phyloP scores from a whole-genome alignment of 2,797 vertebrate genomes.

The Etheostoma perlongum region DNA sequence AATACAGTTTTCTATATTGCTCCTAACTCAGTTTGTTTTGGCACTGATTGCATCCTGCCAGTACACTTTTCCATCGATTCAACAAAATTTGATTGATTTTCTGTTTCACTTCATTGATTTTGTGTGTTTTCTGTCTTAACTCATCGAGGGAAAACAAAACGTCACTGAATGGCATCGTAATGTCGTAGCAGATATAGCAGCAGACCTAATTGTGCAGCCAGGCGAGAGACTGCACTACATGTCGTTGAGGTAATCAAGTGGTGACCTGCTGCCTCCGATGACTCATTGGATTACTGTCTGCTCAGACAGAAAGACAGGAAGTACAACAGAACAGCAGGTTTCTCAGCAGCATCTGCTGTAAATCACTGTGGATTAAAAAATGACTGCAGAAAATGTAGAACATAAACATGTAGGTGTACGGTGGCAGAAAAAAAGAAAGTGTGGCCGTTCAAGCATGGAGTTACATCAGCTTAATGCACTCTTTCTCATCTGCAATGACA shows the following conservation, averaged over 20 bases:
- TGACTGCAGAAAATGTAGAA: neutral
- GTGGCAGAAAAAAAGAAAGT: neutral
- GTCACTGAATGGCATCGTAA: neutral
- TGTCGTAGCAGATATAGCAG: neutral
- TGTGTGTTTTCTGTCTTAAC: slow-evolving; percentile 5
- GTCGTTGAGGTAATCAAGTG: slow-evolving; percentile 45
- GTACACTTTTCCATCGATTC: slow-evolving; percentile 12
- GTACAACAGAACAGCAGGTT: slow-evolving; percentile 47
- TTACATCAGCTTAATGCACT: neutral
- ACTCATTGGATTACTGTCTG: slow-evolving; percentile 52
- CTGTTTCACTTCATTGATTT: slow-evolving; percentile 17
- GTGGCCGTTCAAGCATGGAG: neutral
- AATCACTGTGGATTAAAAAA: slow-evolving; percentile 31
- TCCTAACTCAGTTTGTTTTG: slow-evolving; percentile 1
- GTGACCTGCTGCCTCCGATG: slow-evolving; percentile 40
- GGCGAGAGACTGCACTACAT: slow-evolving; percentile 10
- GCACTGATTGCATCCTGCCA: neutral
- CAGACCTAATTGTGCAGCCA: slow-evolving; percentile 28
- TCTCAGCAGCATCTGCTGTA: slow-evolving; percentile 34
- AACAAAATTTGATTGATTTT: slow-evolving; percentile 28
- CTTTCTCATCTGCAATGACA: neutral
- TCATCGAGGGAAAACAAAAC: neutral
- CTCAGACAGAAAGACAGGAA: slow-evolving; percentile 30
- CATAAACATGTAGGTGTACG: slow-evolving; percentile 14
- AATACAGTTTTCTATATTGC: neutral